Evolutionary conservation across 1,140 invertebrate genomes (phyloP).

Genomic region (Varroa destructor): DNA sequence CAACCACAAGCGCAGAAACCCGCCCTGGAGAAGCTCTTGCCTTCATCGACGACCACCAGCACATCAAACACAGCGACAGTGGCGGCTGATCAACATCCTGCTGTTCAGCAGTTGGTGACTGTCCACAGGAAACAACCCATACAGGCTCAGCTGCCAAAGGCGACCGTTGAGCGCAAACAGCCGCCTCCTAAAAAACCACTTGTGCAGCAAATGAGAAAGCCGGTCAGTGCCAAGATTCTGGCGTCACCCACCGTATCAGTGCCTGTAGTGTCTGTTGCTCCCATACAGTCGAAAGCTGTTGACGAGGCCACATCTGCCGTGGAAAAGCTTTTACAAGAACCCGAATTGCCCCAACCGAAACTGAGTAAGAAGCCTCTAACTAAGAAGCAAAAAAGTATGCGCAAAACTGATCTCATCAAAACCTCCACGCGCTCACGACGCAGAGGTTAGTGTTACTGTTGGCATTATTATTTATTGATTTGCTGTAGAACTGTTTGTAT

Average conservation of each 20-base stretch:
- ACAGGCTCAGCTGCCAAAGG: no score
- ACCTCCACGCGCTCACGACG: slow-evolving; percentile 9
- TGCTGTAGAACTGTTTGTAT: background rate
- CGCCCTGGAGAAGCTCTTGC: background rate
- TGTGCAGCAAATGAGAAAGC: background rate
- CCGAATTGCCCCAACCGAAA: background rate
- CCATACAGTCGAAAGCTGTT: background rate
- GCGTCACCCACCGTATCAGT: no score
- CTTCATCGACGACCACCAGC: background rate
- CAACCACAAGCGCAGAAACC: background rate
- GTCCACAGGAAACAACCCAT: no score
- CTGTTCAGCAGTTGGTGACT: background rate
- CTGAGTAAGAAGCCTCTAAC: slow-evolving; percentile 12
- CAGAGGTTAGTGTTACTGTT: slow-evolving; percentile 10
- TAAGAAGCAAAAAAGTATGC: slow-evolving; percentile 23
- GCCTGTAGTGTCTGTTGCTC: background rate
- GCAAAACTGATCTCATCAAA: slow-evolving; percentile 27
- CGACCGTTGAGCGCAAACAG: background rate
- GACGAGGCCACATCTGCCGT: background rate
- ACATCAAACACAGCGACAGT: background rate
- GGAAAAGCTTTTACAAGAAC: slow-evolving; percentile 11
- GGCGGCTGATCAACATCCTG: background rate
- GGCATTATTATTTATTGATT: background rate
- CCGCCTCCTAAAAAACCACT: slow-evolving; percentile 1
- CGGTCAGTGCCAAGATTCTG: no score